A percentile compares a stretch with the other conserved stretches of the same genome.
Conservation (phyloP, 2,113 vertebrate genomes). For the Gnathonemus echidnorhynchus region DNA sequence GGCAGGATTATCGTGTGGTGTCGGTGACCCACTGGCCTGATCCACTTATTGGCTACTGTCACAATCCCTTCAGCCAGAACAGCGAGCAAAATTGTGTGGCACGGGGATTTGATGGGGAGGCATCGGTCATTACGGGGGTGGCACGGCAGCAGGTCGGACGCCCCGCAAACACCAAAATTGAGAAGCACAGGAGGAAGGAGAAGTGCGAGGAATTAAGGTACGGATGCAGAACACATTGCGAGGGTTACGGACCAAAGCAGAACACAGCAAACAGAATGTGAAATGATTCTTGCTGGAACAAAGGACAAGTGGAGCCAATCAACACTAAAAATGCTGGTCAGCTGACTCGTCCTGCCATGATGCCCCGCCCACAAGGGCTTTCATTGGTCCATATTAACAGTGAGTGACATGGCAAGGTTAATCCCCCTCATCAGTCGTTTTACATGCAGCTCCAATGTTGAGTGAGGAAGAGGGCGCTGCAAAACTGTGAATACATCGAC, state of each 20-base stretch:
- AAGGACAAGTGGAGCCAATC: neutral
- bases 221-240: neutral
- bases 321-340: neutral
- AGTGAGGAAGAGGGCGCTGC: neutral
- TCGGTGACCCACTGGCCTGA: neutral
- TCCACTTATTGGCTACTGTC: neutral
- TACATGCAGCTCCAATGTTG: neutral
- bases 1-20: neutral
- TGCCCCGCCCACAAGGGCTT: neutral
- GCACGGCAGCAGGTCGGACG: neutral
- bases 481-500: neutral
- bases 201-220: neutral
- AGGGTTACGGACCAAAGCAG: neutral
- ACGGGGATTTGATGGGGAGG: neutral
- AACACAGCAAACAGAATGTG: neutral
- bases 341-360: neutral
- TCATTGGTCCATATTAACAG: neutral
- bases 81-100: neutral
- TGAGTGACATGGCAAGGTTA: neutral
- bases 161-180: neutral
- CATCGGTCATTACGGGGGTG: neutral
- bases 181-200: neutral
- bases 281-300: neutral
- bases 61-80: neutral
- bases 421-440: neutral